Base-by-base conservation (phyloP, 1,140 invertebrate species). In the Cepaea nemoralis region DNA sequence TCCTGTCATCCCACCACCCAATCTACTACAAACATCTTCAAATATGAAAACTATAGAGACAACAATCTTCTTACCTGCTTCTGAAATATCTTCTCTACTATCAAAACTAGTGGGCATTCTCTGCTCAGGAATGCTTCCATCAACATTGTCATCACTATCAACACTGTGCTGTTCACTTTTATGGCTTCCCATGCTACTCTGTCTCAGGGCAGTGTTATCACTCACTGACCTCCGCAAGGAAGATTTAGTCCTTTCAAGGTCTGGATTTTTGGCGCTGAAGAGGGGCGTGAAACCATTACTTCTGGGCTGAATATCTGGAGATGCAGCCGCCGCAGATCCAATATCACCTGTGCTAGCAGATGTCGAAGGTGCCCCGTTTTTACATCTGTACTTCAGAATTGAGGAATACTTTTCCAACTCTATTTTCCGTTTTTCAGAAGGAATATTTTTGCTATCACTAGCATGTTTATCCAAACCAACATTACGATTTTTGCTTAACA, bases 321-420 rank as follows among this genome's bases (percentile, higher is more conserved):
- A 48, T 24, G 27, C 75, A n/a, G 42, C 27, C 22, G 45, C 12
- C 0, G 39, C 42, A 50, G 45, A 12, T n/a, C 31, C 69, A 33
- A 40, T 33, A 77, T 33, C 27, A 45, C 24, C 27, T n/a, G 77
- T 5, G 70, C 63, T 39, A 33, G 40, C 2, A 10, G 73, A 33
- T 22, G 45, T 19, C 10, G 31, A 42, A 75, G 45, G 31, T 48
- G 73, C 31, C 16, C 69, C 75, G 39, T 33, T 39, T 22, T 39
- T 63, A n/a, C 37, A 80, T 55, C 24, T 79, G 40, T 80, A 80
- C 39, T 73, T 80, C 5, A 80, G 69, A 55, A 80, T 80, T 0
- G 67, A 71, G 10, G 67, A 71, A 42, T 70, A 80, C 42, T 67
- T 80, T n/a, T 71, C 35, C 27, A 78, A 24, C 10, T 45, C 77